A percentile compares a stretch with the other conserved stretches of the same genome.
Evolutionary conservation across 1,140 invertebrate genomes (phyloP).

Genomic region (Elymnias hypermnestra): DNA sequence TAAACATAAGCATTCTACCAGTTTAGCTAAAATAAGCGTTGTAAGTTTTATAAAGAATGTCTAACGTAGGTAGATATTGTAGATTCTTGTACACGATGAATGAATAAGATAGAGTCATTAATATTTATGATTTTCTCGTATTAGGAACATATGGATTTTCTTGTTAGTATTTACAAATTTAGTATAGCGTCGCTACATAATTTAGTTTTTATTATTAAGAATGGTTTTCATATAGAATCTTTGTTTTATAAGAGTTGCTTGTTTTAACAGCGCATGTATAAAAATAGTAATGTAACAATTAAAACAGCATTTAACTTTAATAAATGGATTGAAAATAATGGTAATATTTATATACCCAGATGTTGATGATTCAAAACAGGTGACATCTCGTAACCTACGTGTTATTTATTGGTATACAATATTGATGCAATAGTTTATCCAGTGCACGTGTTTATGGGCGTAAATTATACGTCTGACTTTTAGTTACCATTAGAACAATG

Average conservation of each 20-base stretch:
- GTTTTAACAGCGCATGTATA: no score
- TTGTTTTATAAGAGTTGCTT: no score
- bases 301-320: no score
- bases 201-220: no score
- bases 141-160: slow-evolving; percentile 11
- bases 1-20: slow-evolving; percentile 10
- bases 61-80: slow-evolving; percentile 8
- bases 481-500: slow-evolving; percentile 15
- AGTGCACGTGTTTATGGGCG: slow-evolving; percentile 11
- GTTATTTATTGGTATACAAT: no score
- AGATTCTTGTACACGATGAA: slow-evolving; percentile 16
- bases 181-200: no score
- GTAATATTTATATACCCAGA: no score
- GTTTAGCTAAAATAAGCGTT: slow-evolving; percentile 4
- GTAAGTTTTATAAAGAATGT: slow-evolving; percentile 11
- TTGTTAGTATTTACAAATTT: background rate
- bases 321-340: no score
- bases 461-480: slow-evolving; percentile 10
- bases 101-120: slow-evolving; percentile 19
- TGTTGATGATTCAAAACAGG: no score
- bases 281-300: no score
- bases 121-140: slow-evolving; percentile 19
- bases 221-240: no score
- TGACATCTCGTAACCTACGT: background rate
- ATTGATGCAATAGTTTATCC: slow-evolving; percentile 5